Evolutionary conservation across 2,113 vertebrate species (phyloP), one percentile per base, ranked within the genome.

Genomic region (Microcebus griseorufus): DNA sequence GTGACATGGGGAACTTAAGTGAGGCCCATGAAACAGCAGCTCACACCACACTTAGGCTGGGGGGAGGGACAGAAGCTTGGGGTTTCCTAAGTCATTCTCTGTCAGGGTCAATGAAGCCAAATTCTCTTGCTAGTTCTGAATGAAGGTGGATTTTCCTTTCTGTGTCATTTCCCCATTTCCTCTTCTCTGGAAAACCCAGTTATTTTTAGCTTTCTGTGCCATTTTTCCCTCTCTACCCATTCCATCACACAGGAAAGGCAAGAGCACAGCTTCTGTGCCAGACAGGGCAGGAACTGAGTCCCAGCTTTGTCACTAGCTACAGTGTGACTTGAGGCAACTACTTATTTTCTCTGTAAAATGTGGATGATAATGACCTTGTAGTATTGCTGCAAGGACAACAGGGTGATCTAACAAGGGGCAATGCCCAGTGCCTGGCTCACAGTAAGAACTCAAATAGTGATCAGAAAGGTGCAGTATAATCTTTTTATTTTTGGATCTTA

Each of bases 131-230:
- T 70, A 12, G 58, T 48, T 79, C 18, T 48, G 67, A 67, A 88
- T 55, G 39, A 78, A 84, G 25, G 18, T 18, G 11, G 8, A 48
- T 16, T 5, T 79, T 82, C 73, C n/a, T 92, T 67, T 60, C 69
- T 16, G 6, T 2, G 17, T 55, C 64, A 65, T 92, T 39, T 95
- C 82, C 94, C 34, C 82, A n/a, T 85, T 97, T 97, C n/a, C 78
- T 85, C 69, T 96, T 95, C 70, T 92, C 69, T 34, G 93, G 69
- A 88, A 97, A 83, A 14, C 67, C 29, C 42, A 39, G 62, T 67
- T 92, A 45, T 92, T 96, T 92, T 51, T 20, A 81, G 34, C 48
- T 42, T 64, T 78, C 67, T 39, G 27, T 79, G 69, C 64, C 64
- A 45, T 79, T 92, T 89, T 12, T 60, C 8, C 67, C 60, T 8